Evolutionary conservation across 2,797 vertebrate genomes (phyloP).

Genomic region (Crocodylus rhombifer): DNA sequence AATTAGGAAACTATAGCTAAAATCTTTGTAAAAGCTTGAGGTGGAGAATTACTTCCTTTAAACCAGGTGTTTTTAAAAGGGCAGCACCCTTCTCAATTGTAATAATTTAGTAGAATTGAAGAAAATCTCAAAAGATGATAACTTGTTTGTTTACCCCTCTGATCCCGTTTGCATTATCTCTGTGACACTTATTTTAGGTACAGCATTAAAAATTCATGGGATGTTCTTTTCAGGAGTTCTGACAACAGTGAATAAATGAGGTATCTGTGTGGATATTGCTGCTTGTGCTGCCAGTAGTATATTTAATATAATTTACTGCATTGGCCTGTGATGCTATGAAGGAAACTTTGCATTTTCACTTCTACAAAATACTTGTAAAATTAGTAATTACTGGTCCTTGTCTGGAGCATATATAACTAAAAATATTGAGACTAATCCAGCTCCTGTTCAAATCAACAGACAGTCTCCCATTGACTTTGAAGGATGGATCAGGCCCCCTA

Average conservation of each 20-base stretch:
- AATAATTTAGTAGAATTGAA: constrained; percentile 12
- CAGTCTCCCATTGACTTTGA: constrained; percentile 5
- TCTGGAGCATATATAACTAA: not conserved
- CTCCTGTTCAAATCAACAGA: constrained; percentile 17
- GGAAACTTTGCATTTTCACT: constrained; percentile 10
- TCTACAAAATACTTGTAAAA: constrained; percentile 37
- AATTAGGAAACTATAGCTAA: not conserved
- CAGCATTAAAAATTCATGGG: constrained; percentile 49
- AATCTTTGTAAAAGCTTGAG: not conserved
- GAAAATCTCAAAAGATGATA: not conserved
- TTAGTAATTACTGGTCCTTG: not conserved
- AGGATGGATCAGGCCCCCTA: not conserved
- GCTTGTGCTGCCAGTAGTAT: not conserved
- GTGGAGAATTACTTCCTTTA: not conserved
- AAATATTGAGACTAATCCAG: not conserved
- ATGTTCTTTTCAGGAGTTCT: constrained; percentile 10
- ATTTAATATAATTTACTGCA: not conserved
- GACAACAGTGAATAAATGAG: not conserved
- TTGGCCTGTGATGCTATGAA: not conserved
- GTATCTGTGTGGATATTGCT: constrained; percentile 25
- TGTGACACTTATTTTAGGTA: constrained; percentile 31
- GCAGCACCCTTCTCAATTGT: not conserved
- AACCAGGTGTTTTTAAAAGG: not conserved
- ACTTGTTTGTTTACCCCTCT: not conserved
- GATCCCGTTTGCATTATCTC: not conserved